Conservation (phyloP, 2,797 vertebrate species). For the Catharus ustulatus region DNA sequence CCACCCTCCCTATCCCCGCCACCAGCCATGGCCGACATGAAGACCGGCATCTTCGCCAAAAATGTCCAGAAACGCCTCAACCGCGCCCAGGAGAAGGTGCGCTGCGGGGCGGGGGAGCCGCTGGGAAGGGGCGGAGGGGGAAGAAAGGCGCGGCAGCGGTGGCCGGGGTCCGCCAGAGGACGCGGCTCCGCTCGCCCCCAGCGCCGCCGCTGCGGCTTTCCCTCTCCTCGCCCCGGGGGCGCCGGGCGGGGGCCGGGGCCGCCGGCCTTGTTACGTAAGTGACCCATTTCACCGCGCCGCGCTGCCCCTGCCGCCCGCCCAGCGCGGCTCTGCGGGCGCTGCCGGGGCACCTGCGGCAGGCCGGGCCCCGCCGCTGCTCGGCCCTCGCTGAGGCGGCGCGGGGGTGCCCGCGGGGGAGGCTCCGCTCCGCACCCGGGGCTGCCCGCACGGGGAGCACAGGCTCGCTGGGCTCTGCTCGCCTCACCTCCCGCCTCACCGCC, state of each 20-base stretch:
- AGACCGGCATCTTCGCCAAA: slow-evolving; percentile 94
- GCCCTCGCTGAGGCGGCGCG: neutral
- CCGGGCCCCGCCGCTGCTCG: neutral
- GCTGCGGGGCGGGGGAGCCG: neutral
- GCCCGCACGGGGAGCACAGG: neutral
- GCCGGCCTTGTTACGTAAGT: neutral
- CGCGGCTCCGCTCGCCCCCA: neutral
- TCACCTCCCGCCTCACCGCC: neutral
- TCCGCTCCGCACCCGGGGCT: too few relatives aligned
- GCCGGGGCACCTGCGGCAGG: neutral
- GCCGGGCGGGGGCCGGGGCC: neutral
- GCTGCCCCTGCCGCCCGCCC: neutral
- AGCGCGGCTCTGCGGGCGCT: neutral
- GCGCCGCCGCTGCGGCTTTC: neutral
- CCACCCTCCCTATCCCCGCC: slow-evolving; percentile 22
- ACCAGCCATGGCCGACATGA: slow-evolving; percentile 94
- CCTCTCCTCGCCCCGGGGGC: neutral
- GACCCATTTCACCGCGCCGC: neutral
- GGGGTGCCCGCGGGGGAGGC: neutral
- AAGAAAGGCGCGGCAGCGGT: neutral
- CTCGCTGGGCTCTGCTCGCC: slow-evolving; percentile 16
- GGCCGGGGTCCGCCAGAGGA: neutral
- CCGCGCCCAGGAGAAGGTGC: slow-evolving; percentile 94
- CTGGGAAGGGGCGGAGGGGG: neutral
- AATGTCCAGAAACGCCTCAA: slow-evolving; percentile 94